phyloP scores from a whole-genome alignment of 2,888 invertebrate genomes.

The Nemoura dubitans region DNA sequence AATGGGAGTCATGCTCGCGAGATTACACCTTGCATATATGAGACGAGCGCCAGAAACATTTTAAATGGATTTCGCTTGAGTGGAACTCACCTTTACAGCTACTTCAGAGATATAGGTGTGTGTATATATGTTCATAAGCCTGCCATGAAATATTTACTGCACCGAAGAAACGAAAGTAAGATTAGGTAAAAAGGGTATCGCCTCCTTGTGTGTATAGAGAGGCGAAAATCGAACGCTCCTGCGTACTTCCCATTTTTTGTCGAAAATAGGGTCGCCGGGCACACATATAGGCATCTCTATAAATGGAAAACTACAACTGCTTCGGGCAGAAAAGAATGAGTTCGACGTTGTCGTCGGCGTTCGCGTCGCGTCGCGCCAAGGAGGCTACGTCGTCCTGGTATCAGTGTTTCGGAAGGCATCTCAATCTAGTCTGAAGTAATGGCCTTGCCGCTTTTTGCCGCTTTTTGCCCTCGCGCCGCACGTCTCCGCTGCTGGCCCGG shows the following conservation, averaged over 20 bases:
- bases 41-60: background rate
- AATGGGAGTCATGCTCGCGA: background rate
- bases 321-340: background rate
- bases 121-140: background rate
- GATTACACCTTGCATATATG: background rate
- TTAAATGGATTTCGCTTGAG: background rate
- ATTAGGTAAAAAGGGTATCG: background rate
- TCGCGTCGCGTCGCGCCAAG: background rate
- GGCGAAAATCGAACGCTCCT: background rate
- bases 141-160: background rate
- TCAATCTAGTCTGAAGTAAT: slow-evolving; percentile 5
- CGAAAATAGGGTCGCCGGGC: background rate
- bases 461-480: background rate
- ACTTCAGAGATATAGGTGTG: background rate
- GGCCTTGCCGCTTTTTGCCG: background rate
- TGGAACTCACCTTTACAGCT: background rate
- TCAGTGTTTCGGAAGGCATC: slow-evolving; percentile 7
- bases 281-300: background rate
- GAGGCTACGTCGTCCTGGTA: background rate
- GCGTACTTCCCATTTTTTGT: background rate
- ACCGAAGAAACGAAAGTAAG: background rate
- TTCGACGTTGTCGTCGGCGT: background rate
- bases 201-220: background rate
- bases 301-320: slow-evolving; percentile 12
- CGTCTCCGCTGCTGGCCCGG: background rate